Evolutionary conservation across 2,888 invertebrate species (phyloP), one percentile per base, ranked within the genome.

Genomic region (Drosophila prostipennis): DNA sequence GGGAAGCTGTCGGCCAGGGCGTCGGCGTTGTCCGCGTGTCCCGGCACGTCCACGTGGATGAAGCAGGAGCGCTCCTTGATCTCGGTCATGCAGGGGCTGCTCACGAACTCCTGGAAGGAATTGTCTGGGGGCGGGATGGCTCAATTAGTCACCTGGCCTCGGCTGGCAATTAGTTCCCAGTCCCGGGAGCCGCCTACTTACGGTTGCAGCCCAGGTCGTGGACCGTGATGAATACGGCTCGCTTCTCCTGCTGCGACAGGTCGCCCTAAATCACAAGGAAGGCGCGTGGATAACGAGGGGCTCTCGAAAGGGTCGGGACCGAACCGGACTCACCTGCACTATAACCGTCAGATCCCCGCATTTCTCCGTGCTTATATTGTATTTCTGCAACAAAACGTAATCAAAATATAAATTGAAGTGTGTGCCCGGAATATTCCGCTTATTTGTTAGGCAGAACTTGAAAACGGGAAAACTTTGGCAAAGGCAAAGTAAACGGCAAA

Each of bases 191-290:
- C 34, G n/a, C 1, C 46, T 68, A 90, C 95, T n/a, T 92, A 95
- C 95, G 95, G 90, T 96, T 96, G 88, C 95, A 95, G 89, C 97
- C 97, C 87, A 98, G 93, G 91, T 98, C 97, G 92, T 98, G 97
- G 0, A 97, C 96, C 34, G 97, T 98, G 58, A 98, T 92, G 90
- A 98, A 96, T 77, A 96, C 95, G 70, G 96, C 96, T 91, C 95
- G 93, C 89, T 96, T 96, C 85, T 96, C 96, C 87, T 96, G 95
- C 89, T 96, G 96, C 78, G 95, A 94, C 81, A 96, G 91, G 92
- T 96, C 96, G 65, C 97, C 97, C 96, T 96, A 93, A 19, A 93
- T 60, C 52, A 52, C 40, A 49, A 56, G 26, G 40, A 56, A 45
- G 13, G 14, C n/a, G 6, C 16, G 40, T 16, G 40, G 42, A 16